Conservation (phyloP, 2,888 invertebrate species). For the Coleophora deauratella region DNA sequence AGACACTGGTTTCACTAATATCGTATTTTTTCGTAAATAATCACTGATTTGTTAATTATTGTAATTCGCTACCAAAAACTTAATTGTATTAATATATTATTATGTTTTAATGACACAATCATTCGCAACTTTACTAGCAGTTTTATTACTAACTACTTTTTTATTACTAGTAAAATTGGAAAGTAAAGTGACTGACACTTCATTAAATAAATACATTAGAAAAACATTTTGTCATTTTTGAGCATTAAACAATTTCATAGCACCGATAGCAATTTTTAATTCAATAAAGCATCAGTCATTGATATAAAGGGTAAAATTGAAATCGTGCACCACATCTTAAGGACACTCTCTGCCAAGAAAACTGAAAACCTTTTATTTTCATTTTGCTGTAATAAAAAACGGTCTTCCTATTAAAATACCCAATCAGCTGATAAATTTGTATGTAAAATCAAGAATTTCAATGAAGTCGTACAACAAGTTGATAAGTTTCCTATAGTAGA, state of each 20-base stretch:
- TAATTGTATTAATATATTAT: slow-evolving; percentile 45
- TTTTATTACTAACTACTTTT: slow-evolving; percentile 23
- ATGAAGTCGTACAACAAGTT: too few species aligned
- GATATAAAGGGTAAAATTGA: too few species aligned
- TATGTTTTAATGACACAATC: slow-evolving; percentile 48
- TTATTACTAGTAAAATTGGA: slow-evolving; percentile 47
- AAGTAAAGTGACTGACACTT: slow-evolving; percentile 37
- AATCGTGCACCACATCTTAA: too few species aligned
- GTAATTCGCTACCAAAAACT: slow-evolving; percentile 50
- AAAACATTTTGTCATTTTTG: not conserved
- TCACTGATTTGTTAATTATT: slow-evolving; percentile 52
- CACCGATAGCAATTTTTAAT: slow-evolving; percentile 22
- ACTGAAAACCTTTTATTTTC: too few species aligned
- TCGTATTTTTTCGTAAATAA: slow-evolving; percentile 32
- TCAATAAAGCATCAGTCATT: slow-evolving; percentile 47
- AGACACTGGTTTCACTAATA: slow-evolving; percentile 18
- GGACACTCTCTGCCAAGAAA: too few species aligned
- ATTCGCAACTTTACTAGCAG: slow-evolving; percentile 47
- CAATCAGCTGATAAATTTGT: too few species aligned
- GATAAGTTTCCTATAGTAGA: too few species aligned
- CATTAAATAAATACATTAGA: slow-evolving; percentile 17
- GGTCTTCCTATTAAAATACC: too few species aligned
- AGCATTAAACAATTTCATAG: slow-evolving; percentile 14
- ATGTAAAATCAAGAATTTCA: too few species aligned
- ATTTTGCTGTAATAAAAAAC: too few species aligned